A percentile compares a stretch with the other conserved stretches of the same genome.
Evolutionary conservation across 2,113 vertebrate genomes (phyloP).

Genomic region (Mesembrinibis cayennensis): DNA sequence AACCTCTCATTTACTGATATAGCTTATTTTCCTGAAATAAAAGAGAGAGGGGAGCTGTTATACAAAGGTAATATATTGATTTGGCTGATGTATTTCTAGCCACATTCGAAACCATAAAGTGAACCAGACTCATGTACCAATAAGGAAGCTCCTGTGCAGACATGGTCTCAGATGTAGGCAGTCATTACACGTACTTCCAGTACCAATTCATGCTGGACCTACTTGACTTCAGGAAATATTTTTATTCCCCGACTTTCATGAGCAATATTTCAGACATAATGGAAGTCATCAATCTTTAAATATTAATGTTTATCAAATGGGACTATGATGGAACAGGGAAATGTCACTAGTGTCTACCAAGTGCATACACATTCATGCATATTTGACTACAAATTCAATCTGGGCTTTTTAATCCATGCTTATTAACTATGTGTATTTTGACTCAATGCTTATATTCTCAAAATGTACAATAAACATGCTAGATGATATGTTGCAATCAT

Average conservation of each 20-base stretch:
- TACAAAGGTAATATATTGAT: neutral
- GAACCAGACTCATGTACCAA: neutral
- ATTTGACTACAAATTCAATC: neutral
- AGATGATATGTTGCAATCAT: neutral
- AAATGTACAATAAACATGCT: neutral
- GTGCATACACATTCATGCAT: neutral
- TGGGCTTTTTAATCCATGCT: neutral
- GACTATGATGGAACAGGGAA: neutral
- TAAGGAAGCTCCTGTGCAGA: neutral
- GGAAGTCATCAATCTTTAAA: neutral
- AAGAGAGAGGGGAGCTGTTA: neutral
- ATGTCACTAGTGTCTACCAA: neutral
- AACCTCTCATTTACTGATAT: neutral
- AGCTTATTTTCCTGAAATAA: neutral
- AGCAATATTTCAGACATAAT: neutral
- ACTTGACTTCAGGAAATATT: neutral
- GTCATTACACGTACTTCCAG: neutral
- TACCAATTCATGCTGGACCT: neutral
- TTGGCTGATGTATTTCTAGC: neutral
- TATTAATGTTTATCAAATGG: neutral
- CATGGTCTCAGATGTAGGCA: fast-evolving
- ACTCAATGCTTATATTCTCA: neutral
- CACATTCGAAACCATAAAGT: neutral
- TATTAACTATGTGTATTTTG: neutral
- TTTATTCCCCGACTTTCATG: neutral